Evolutionary conservation across 1,140 invertebrate species (phyloP), one percentile per base, ranked within the genome.

Genomic region (Drosophila miranda): DNA sequence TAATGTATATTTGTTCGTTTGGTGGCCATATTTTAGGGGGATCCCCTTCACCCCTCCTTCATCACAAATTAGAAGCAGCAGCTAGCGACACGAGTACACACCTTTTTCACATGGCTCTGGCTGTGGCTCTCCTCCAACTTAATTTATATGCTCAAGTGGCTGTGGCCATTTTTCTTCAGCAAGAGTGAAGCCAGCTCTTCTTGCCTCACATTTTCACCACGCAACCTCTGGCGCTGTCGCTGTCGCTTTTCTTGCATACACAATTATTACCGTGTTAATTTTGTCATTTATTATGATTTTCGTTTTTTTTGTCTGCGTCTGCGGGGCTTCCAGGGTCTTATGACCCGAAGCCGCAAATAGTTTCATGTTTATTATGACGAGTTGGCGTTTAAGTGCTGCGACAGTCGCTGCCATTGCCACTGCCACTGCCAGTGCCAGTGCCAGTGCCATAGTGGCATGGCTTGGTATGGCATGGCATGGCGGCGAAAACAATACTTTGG

Each of bases 231-330:
- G 13, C 3, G 9, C 34, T 4, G 9, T 3, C 30, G 9, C 30
- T 34, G 2, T 11, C 34, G 11, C 11, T 38, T 19, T 23, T 13
- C 26, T 44, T 63, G 51, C 43, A 46, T 54, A 52, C 82, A 67
- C 74, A 86, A 87, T 86, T 86, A 86, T 82, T 87, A 62, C 69
- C 62, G 70, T 87, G 78, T 82, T 86, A 86, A 87, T 86, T 87
- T 70, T 74, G 77, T 86, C 82, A 87, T 87, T 86, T 82, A 86
- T 86, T 82, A 82, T 86, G 82, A 78, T 74, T 11, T 13, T 38
- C 11, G 13, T 13, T 38, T 13, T 11, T 68, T 63, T 50, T 60
- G 16, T 26, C 38, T 44, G 23, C 4, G 50, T 13, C 23, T 45
- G 19, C 19, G 16, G 11, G 38, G 34, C 45, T 56, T 56, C 38